phyloP scores from a whole-genome alignment of 2,113 vertebrate genomes.

The Oncorhynchus mykiss region DNA sequence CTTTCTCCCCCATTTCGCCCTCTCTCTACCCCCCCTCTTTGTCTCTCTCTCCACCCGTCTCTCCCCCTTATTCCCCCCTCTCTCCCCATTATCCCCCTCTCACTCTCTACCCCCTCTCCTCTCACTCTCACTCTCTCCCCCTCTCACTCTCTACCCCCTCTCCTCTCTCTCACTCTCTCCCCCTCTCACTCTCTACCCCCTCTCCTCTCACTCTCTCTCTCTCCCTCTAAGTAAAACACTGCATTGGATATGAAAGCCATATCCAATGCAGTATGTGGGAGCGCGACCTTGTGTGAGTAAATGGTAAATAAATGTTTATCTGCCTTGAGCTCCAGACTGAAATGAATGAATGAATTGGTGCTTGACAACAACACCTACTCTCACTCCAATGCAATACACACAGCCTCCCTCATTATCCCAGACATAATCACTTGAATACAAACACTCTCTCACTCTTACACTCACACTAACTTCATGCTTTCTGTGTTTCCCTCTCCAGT shows the following conservation, averaged over 20 bases:
- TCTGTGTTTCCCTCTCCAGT: conserved; percentile 70
- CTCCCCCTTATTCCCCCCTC: no score
- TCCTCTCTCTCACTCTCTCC: no score
- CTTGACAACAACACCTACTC: background rate
- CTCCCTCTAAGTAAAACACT: background rate
- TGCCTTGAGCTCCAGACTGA: background rate
- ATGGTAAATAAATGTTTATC: background rate
- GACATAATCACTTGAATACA: background rate
- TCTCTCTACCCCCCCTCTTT: background rate
- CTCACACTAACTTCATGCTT: background rate
- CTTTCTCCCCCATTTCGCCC: no score
- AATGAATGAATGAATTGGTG: background rate
- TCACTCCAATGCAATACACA: background rate
- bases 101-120: no score
- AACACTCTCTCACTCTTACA: background rate
- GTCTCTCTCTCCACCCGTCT: no score
- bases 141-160: no score
- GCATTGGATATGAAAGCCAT: background rate
- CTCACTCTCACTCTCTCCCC: no score
- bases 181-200: no score
- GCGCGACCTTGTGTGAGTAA: background rate
- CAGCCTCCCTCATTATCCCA: background rate
- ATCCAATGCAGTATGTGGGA: conserved; percentile 10
- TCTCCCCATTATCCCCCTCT: no score
- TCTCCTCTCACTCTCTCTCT: no score